Evolutionary conservation across 2,888 invertebrate genomes (phyloP), one percentile per base, ranked within the genome.

Genomic region (Falcaria lacertinaria): DNA sequence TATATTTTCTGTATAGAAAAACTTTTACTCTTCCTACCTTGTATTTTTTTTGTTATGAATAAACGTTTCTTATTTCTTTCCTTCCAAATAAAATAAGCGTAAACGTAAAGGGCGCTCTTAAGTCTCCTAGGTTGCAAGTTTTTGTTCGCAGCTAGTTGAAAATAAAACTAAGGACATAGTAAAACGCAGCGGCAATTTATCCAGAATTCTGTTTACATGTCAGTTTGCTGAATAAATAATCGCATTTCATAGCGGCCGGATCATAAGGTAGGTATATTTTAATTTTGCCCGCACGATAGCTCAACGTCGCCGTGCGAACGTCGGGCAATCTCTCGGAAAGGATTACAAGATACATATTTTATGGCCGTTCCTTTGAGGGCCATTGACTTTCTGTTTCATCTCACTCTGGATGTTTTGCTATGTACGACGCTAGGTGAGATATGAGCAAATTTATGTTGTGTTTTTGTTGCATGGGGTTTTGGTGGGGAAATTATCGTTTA

Each of bases 261-360:
- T 28, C 41, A 40, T 42, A 45, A 44, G 28, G 25, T 15, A 44
- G 28, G 25, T 15, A 35, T 33, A 38, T 42, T 42, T 42, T 33
- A 15, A 38, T 38, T 25, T 34, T 34, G 22, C 34, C 39, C 39
- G 39, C 45, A 43, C 49, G 50, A 57, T 69, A 44, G 48, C 42
- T 69, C 66, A 67, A 54, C 50, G 68, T 63, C 64, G 43, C 33
- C 47, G 42, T 40, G 40, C 37, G 50, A 45, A 47, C 44, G 53
- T 44, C 48, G 50, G 38, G 56, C 66, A 64, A 69, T 70, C 65
- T 55, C 49, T 69, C 54, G 64, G 51, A 63, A 64, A 54, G 67
- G 63, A 70, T 69, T 69, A 61, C 47, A 38, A 32, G 43, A 54
- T 72, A 58, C 64, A 72, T 70, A 63, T 66, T 72, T 70, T 61